phyloP scores from a whole-genome alignment of 2,797 vertebrate genomes.

The Odontamblyopus rebecca region DNA sequence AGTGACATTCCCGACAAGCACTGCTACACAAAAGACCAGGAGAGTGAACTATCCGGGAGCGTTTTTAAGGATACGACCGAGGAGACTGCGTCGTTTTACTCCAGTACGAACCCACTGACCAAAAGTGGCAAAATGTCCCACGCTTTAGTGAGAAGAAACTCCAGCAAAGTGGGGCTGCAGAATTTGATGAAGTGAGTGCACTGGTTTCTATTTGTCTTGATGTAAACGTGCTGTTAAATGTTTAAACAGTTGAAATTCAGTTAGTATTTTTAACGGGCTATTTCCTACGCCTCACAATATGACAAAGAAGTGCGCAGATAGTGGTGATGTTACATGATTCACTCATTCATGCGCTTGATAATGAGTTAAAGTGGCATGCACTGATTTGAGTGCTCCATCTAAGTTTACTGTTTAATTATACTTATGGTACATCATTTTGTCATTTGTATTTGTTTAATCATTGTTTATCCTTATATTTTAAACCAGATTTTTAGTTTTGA shows the following conservation, averaged over 20 bases:
- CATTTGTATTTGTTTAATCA: no score
- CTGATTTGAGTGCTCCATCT: not conserved
- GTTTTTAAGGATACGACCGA: not conserved
- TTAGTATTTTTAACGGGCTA: not conserved
- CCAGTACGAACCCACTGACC: not conserved
- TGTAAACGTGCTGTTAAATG: constrained; percentile 30
- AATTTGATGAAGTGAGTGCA: constrained; percentile 85
- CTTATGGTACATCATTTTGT: not conserved
- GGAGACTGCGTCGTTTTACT: not conserved
- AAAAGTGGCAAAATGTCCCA: constrained; percentile 76
- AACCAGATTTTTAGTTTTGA: no score
- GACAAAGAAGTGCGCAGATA: not conserved
- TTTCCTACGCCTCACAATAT: not conserved
- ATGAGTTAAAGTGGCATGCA: not conserved
- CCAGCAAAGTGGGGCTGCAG: constrained; percentile 86
- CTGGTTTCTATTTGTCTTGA: constrained; percentile 31
- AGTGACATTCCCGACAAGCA: constrained; percentile 81
- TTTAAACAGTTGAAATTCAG: constrained; percentile 7
- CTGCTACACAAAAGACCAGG: constrained; percentile 37
- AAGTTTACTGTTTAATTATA: no score
- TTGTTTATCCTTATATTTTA: no score
- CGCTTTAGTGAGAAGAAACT: constrained; percentile 81
- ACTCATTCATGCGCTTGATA: not conserved
- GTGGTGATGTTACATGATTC: not conserved
- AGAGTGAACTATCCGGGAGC: constrained; percentile 11